Evolutionary conservation across 2,113 vertebrate genomes (phyloP).

Genomic region (Ancistrus triradiatus): DNA sequence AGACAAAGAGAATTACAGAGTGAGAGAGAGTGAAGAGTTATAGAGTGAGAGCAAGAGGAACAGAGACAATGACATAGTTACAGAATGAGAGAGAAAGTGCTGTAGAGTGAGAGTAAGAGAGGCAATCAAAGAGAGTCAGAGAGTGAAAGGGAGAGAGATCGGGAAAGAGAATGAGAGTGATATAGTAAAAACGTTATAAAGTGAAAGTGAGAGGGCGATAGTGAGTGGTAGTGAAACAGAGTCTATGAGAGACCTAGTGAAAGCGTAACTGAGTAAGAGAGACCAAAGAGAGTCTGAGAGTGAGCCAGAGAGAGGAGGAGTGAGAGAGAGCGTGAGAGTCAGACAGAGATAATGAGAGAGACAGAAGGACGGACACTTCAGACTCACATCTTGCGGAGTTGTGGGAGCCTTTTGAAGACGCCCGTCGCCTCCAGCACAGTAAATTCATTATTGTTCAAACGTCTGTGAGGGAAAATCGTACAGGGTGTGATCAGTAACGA

Average conservation of each 20-base stretch:
- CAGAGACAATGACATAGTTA: no score
- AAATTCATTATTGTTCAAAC: conserved; percentile 98
- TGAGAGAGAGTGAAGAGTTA: no score
- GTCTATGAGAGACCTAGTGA: no score
- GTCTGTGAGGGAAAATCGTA: conserved; percentile 64
- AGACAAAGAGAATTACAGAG: no score
- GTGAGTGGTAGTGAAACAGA: not conserved
- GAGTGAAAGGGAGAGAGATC: not conserved
- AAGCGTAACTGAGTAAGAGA: not conserved
- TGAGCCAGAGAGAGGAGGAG: not conserved
- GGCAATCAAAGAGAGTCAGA: no score
- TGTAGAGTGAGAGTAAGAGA: not conserved
- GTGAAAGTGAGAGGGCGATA: not conserved
- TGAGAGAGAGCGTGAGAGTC: no score
- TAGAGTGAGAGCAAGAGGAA: not conserved
- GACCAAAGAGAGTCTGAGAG: not conserved
- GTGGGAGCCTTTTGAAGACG: conserved; percentile 95
- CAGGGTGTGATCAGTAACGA: no score
- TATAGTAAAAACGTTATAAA: not conserved
- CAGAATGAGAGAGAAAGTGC: not conserved
- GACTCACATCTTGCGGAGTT: conserved; percentile 96
- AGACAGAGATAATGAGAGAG: not conserved
- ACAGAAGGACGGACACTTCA: conserved; percentile 21
- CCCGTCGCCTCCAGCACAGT: conserved; percentile 93
- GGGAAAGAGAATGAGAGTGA: not conserved